Evolutionary conservation across 1,140 invertebrate genomes (phyloP).

Genomic region (Sinella curviseta): DNA sequence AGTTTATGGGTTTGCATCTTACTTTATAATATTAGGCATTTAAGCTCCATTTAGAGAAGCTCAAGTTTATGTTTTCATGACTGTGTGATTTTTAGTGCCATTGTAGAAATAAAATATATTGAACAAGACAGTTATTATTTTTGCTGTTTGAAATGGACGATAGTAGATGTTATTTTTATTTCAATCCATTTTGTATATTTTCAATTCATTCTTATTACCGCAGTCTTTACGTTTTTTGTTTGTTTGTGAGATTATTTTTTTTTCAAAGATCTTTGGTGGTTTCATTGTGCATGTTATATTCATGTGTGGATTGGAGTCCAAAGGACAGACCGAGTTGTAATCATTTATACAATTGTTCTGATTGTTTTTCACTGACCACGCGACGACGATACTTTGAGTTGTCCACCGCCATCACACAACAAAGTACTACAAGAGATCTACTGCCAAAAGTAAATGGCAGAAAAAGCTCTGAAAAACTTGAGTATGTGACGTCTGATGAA

Average conservation of each 20-base stretch:
- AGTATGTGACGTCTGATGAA: neutral
- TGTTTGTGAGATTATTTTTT: too few relatives aligned
- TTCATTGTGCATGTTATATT: neutral
- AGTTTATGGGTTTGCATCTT: too few relatives aligned
- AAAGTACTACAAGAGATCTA: conserved; percentile 13
- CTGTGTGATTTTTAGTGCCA: too few relatives aligned
- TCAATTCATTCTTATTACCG: neutral
- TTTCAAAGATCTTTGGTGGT: too few relatives aligned
- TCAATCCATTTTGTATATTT: neutral
- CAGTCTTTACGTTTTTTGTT: too few relatives aligned
- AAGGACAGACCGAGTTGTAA: conserved; percentile 4
- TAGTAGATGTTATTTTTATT: neutral
- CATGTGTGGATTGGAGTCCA: neutral
- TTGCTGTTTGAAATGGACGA: neutral
- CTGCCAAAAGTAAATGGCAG: neutral
- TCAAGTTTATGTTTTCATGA: too few relatives aligned
- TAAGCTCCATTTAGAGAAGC: too few relatives aligned
- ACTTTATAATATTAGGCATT: too few relatives aligned
- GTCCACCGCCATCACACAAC: neutral
- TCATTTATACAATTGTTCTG: neutral
- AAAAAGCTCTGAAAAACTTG: conserved; percentile 3
- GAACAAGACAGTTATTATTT: neutral
- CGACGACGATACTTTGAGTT: neutral
- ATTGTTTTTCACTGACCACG: conserved; percentile 9
- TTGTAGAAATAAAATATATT: too few relatives aligned